Evolutionary conservation across 2,888 invertebrate species (phyloP).

Genomic region (Protophormia terraenovae): DNA sequence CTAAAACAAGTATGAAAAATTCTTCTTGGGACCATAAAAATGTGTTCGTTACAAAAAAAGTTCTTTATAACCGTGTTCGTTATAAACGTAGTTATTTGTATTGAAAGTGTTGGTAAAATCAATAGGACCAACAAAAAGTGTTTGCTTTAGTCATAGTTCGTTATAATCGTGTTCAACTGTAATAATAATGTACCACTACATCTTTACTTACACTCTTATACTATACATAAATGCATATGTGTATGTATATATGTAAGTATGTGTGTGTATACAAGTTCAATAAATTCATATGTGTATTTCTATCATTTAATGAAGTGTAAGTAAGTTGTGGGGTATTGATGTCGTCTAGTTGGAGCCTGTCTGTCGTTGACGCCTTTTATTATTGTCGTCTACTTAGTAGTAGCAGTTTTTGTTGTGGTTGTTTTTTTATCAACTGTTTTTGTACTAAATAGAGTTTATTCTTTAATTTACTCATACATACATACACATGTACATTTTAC

Average conservation of each 20-base stretch:
- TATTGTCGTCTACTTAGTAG: conserved; percentile 23
- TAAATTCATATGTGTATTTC: conserved; percentile 11
- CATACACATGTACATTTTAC: not conserved
- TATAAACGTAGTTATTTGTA: no score
- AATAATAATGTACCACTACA: conserved; percentile 2
- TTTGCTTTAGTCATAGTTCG: no score
- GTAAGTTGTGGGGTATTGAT: conserved; percentile 35
- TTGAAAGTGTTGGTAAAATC: no score
- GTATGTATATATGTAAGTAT: not conserved
- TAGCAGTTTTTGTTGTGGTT: not conserved
- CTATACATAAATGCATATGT: not conserved
- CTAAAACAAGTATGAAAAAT: no score
- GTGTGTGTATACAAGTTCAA: not conserved
- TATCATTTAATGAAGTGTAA: not conserved
- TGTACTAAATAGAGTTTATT: conserved; percentile 12
- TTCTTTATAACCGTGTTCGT: no score
- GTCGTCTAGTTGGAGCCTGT: conserved; percentile 59
- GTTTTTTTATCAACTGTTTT: conserved; percentile 17
- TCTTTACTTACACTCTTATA: not conserved
- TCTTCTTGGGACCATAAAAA: no score
- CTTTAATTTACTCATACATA: not conserved
- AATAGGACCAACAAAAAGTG: no score
- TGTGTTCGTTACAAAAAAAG: no score
- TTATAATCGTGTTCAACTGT: no score
- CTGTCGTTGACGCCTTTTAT: conserved; percentile 59